These are phyloP conservation scores for Netelia melanura DNA, from an alignment of 2,888 invertebrate species.

Conservation along the genomic window DNA sequence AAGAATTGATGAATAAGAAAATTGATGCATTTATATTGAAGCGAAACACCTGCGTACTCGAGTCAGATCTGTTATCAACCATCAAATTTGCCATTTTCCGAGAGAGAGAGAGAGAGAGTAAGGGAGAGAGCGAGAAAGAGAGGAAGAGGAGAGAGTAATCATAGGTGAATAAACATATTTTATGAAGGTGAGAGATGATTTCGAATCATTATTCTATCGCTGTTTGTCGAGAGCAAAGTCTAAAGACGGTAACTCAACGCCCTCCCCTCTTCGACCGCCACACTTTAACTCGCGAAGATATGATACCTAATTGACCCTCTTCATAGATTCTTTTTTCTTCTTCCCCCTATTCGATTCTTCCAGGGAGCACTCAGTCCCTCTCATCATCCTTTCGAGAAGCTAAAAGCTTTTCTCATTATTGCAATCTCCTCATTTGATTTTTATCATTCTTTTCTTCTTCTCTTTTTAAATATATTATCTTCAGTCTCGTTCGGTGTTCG, in stretches of 20 bases:
- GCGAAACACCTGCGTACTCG: no score
- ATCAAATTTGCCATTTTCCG: no score
- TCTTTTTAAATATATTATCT: background rate
- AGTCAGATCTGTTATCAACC: no score
- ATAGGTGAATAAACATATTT: constrained; percentile 74
- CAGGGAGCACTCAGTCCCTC: background rate
- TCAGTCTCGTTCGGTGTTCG: background rate
- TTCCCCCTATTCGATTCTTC: constrained; percentile 8
- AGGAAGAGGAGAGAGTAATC: no score
- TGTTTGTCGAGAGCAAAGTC: background rate
- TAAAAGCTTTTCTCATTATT: constrained; percentile 53
- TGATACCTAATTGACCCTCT: constrained; percentile 50
- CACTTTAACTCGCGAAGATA: constrained; percentile 27
- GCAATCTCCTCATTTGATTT: constrained; percentile 21
- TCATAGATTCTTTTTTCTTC: background rate
- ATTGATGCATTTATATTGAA: no score
- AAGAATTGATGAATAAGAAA: no score
- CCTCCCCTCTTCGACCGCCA: background rate
- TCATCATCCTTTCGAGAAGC: constrained; percentile 21
- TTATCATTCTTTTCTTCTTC: constrained; percentile 38
- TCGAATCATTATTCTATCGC: constrained; percentile 30
- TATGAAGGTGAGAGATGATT: constrained; percentile 69
- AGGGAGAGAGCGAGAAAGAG: no score
- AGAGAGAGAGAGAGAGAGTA: no score
- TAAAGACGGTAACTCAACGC: background rate